Base-by-base conservation (phyloP, 2,113 vertebrate species). In the Murina feae region DNA sequence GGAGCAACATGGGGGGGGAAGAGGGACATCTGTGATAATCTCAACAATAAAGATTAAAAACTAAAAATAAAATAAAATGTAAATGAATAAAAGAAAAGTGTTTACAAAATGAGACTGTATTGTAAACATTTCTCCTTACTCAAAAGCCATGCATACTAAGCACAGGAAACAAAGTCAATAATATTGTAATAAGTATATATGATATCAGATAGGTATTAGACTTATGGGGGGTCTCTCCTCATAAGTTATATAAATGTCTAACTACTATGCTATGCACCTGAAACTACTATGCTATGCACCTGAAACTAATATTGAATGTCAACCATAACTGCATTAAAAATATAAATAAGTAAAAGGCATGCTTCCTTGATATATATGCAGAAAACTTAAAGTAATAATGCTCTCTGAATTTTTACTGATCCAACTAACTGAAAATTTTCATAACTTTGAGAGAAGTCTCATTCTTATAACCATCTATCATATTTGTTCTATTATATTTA, bases 91-190 rank as follows among this genome's bases (percentile, higher is more conserved):
- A 90, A 51, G 32, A 88, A 81, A 35, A 82, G 20, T 37, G 10
- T 51, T 63, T 32, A 44, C 21, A 17, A 53, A 71, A 28, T 30
- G 44, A 60, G 35, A 79, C 63, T 63, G 8, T 69, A 85, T 20
- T 90, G 16, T 69, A 91, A 96, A 93, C 28, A 91, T 60, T 92
- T 53, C 49, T 74, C 49, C 71, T 76, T 88, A 84, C 17, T 86
- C 49, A 87, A 90, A 92, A 83, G 5, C n/a, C 51, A 63, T 25
- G 60, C 1, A 39, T 91, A 37, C 86, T 87, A 90, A 79, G 39
- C 25, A 44, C 3, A 44, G 25, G 25, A 74, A 74, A 74, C 71
- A 74, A 35, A 39, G 39, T 14, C 39, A 72, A 44, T 72, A 25
- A 71, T 1, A 71, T 39, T 72, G 39, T 42, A 72, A 28, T 44